These are phyloP conservation scores for Dolichopus griseipennis DNA, from an alignment of 2,888 invertebrate species.

Conservation along the genomic window DNA sequence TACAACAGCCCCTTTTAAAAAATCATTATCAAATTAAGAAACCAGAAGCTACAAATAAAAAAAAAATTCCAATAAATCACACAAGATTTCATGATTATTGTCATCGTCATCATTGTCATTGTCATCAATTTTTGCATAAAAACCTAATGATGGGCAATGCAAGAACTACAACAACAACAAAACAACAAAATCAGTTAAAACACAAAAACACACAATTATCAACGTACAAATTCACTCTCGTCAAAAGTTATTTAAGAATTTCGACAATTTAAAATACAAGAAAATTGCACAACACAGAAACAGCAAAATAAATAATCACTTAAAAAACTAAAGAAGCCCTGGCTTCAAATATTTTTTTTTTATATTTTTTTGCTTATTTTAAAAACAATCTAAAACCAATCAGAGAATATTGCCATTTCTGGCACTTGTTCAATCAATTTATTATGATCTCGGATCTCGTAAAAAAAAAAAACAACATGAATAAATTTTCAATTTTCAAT, in stretches of 20 bases:
- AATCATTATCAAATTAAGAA: slow-evolving; percentile 6
- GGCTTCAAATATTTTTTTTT: no score
- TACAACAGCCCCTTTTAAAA: neutral
- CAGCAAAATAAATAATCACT: no score
- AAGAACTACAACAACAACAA: no score
- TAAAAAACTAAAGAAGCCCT: no score
- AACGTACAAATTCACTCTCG: slow-evolving; percentile 1
- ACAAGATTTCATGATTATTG: neutral
- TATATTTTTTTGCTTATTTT: neutral
- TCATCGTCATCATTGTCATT: neutral
- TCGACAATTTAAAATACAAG: neutral
- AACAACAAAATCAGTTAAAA: neutral
- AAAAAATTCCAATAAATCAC: neutral
- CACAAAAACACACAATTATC: slow-evolving; percentile 12
- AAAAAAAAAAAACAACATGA: no score
- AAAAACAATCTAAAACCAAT: slow-evolving; percentile 6
- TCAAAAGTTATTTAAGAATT: neutral
- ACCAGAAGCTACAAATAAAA: neutral
- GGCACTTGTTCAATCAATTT: slow-evolving; percentile 6
- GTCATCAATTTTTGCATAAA: slow-evolving; percentile 12
- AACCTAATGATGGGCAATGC: no score
- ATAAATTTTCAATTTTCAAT: neutral
- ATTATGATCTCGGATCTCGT: slow-evolving; percentile 4
- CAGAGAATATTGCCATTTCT: slow-evolving; percentile 6
- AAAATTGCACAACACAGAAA: neutral